Conservation (phyloP, 2,888 invertebrate genomes). For the Chouioia cunea region DNA sequence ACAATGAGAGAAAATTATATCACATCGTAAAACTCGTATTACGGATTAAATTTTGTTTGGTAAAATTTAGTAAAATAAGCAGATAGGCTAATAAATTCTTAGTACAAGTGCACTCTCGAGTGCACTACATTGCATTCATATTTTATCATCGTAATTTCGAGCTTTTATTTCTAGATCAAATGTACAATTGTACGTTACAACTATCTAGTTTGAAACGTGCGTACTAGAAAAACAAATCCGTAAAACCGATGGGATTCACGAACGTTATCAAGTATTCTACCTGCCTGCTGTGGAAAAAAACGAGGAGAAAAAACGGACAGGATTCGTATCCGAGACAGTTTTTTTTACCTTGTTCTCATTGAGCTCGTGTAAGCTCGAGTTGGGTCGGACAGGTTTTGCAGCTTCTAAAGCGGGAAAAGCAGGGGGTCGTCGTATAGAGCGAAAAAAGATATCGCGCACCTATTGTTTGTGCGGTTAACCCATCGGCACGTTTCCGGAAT, state of each 20-base stretch:
- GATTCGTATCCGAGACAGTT: conserved; percentile 5
- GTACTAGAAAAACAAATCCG: no score
- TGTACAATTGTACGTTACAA: no score
- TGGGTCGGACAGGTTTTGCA: conserved; percentile 50
- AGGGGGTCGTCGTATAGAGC: conserved; percentile 31
- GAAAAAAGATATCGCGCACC: conserved; percentile 43
- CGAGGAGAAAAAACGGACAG: conserved; percentile 26
- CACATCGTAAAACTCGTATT: no score
- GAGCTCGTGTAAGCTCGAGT: conserved; percentile 41
- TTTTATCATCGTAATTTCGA: no score
- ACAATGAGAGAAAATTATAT: no score
- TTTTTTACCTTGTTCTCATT: conserved; percentile 1
- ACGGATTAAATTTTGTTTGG: no score
- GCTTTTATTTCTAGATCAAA: no score
- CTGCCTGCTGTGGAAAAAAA: conserved; percentile 40
- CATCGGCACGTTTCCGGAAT: conserved; percentile 54
- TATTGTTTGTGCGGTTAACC: conserved; percentile 66
- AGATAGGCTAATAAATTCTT: no score
- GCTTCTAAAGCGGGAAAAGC: conserved; percentile 42
- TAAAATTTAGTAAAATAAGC: no score
- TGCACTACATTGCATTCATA: no score
- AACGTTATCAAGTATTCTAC: conserved; percentile 46
- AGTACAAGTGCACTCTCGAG: no score
- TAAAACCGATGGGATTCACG: conserved; percentile 33
- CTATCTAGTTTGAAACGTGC: no score